Evolutionary conservation across 64 coral and sea anemone genomes (phyloP).

Genomic region (Stichodactyla helianthus): DNA sequence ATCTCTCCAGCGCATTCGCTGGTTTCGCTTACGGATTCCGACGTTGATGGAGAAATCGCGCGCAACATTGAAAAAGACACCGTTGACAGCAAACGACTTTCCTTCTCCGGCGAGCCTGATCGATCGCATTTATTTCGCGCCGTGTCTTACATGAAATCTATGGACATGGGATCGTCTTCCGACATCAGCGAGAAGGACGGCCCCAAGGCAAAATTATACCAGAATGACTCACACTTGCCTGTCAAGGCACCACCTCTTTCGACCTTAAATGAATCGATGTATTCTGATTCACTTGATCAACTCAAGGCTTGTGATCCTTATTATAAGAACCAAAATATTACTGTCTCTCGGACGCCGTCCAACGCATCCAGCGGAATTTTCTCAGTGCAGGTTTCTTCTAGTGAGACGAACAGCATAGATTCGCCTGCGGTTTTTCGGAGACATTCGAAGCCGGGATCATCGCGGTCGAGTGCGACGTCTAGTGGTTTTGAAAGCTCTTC

Average conservation of each 20-base stretch:
- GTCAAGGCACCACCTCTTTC: neutral
- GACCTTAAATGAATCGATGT: constrained; percentile 20
- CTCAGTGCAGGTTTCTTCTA: constrained; percentile 72
- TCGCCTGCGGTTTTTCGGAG: constrained; percentile 25
- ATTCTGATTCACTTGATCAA: constrained; percentile 62
- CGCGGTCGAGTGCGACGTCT: constrained; percentile 55
- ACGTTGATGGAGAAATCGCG: constrained; percentile 73
- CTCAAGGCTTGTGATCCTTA: constrained; percentile 85
- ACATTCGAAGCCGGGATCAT: constrained; percentile 24
- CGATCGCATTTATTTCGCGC: constrained; percentile 53
- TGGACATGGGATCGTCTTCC: constrained; percentile 67
- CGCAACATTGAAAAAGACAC: constrained; percentile 42
- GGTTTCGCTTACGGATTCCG: constrained; percentile 71
- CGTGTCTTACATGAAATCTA: constrained; percentile 51
- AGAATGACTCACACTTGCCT: neutral
- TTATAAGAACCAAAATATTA: constrained; percentile 24
- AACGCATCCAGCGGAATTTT: constrained; percentile 81
- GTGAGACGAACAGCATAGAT: constrained; percentile 82
- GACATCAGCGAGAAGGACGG: constrained; percentile 45
- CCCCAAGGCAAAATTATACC: neutral
- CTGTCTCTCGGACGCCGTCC: constrained; percentile 65
- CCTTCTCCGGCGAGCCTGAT: constrained; percentile 38
- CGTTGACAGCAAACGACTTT: constrained; percentile 11
- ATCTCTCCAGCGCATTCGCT: constrained; percentile 81
- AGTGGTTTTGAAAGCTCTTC: constrained; percentile 54